phyloP scores from a whole-genome alignment of 2,113 vertebrate genomes.

The Centropristis striata region DNA sequence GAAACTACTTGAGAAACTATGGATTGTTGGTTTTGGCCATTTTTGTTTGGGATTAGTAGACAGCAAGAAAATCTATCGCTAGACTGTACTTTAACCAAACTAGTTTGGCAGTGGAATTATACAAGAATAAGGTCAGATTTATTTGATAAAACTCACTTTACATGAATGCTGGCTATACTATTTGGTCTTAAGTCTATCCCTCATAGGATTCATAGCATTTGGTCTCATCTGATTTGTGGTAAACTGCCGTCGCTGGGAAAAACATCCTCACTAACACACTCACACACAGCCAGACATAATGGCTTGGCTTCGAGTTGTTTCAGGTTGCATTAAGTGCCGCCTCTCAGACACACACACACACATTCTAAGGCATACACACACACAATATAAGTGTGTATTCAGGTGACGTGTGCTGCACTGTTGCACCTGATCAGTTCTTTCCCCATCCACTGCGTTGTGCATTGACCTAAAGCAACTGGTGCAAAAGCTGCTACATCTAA shows the following conservation, averaged over 20 bases:
- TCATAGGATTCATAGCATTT: conserved; percentile 7
- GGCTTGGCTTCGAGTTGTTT: conserved; percentile 23
- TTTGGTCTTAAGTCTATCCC: neutral
- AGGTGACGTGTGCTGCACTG: conserved; percentile 6
- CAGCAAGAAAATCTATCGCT: neutral
- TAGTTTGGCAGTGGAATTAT: conserved; percentile 24
- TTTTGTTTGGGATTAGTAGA: neutral
- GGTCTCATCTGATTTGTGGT: conserved; percentile 11
- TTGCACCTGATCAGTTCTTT: conserved; percentile 12
- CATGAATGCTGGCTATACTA: neutral
- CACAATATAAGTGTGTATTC: conserved; percentile 26
- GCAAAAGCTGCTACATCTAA: conserved; percentile 45
- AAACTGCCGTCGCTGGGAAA: conserved; percentile 1
- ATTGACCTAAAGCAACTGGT: conserved; percentile 1
- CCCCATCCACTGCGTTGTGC: neutral
- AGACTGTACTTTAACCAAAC: neutral
- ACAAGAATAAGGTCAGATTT: conserved; percentile 9
- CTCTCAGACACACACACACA: conserved; percentile 25
- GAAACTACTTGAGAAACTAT: neutral
- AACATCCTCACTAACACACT: neutral
- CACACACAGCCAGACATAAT: neutral
- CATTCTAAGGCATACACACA: conserved; percentile 28
- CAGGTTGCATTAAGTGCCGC: conserved; percentile 26
- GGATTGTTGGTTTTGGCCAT: neutral
- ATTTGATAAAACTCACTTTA: neutral